Conservation (phyloP, 64 coral and sea anemone genomes). For the Platygyra sinensis region DNA sequence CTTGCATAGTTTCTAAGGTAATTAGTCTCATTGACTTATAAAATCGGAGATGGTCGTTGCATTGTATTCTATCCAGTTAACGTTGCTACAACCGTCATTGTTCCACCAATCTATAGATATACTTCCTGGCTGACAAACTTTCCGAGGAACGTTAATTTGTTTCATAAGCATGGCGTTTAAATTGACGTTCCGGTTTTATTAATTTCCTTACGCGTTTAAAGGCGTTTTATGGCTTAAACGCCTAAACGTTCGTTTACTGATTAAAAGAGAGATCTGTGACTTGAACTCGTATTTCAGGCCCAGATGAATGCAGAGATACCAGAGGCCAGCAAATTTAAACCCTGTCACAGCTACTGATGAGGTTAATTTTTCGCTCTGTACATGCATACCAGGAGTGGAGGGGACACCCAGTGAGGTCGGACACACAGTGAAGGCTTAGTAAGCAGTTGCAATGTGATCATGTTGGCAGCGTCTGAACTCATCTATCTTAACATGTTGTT, state of each 20-base stretch:
- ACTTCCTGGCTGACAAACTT: not conserved
- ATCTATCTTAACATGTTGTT: not conserved
- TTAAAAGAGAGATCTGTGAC: not conserved
- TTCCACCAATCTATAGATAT: not conserved
- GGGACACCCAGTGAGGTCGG: not conserved
- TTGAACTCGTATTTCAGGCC: not conserved
- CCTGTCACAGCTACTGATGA: not conserved
- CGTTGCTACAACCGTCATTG: not conserved
- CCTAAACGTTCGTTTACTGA: not conserved
- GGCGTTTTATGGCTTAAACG: not conserved
- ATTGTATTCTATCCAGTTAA: too few species aligned
- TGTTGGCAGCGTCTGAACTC: constrained; percentile 7
- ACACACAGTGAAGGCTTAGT: not conserved
- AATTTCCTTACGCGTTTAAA: not conserved
- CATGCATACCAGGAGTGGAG: not conserved
- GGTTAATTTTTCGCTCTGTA: not conserved
- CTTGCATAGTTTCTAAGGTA: not conserved
- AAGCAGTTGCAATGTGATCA: not conserved
- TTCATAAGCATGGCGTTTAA: not conserved
- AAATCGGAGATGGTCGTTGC: not conserved
- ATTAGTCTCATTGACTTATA: not conserved
- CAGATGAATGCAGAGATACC: not conserved
- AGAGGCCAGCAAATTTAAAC: not conserved
- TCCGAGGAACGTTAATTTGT: not conserved
- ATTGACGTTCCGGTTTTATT: not conserved